Evolutionary conservation across 2,888 invertebrate genomes (phyloP), one percentile per base, ranked within the genome.

Genomic region (Lamellibrachia columna): DNA sequence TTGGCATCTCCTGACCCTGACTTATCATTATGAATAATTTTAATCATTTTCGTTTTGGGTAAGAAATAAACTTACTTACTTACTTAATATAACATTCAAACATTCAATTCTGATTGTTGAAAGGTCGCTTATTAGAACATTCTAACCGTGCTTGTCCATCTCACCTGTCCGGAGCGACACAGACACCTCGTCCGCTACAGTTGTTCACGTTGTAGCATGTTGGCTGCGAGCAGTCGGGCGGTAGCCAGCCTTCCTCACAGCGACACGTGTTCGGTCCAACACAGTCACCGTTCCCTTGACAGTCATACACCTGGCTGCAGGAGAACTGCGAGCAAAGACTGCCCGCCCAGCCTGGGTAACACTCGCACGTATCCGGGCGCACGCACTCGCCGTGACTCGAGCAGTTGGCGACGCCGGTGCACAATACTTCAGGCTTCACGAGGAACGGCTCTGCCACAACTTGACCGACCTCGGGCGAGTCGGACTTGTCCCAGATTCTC

Each of bases 351-450:
- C 95, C 95, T 52, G 7, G 52, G 11, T 91, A 91, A 90, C 95
- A 95, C 4, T 92, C 9, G 91, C 95, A 95, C 7, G n/a, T 58
- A 91, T 95, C 94, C 40, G 94, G 94, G 52, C 94, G 94, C 52
- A 93, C 90, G 90, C 95, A 93, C 3, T 60, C 4, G 28, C 93
- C 93, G 60, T 93, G 92, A 0, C 92, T 91, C 28, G 93, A 92
- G 75, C 93, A 93, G 22, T 93, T 93, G 28, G 92, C 90, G 7
- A 92, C 92, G 9, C 53, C 52, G 22, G 40, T 52, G 53, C 93
- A 93, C 7, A 60, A 40, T 40, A 93, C 90, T 22, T 11, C 22
- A 22, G 22, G 75, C 6, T n/a, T 15, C 22, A n/a, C 92, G 11
- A 93, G 90, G 53, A 90, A 93, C 52, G 93, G 93, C 90, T 93